A percentile compares a stretch with the other conserved stretches of the same genome.
phyloP scores from a whole-genome alignment of 1,140 invertebrate genomes.

The Lycorma delicatula region DNA sequence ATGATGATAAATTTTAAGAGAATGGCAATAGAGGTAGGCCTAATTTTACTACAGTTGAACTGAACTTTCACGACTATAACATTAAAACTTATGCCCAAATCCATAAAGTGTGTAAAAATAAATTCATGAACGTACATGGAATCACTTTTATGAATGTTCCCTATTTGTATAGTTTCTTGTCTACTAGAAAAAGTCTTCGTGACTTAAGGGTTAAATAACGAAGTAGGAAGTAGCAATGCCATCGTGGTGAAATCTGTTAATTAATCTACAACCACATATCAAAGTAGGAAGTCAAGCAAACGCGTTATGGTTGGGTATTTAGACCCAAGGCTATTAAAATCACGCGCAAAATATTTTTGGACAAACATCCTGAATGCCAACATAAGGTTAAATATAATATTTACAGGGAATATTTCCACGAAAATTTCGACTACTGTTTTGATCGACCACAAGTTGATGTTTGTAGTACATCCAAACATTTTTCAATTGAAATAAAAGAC shows the following conservation, averaged over 20 bases:
- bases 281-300: not conserved
- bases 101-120: conserved; percentile 8
- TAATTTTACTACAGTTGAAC: no score
- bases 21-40: no score
- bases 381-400: conserved; percentile 24
- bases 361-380: conserved; percentile 25
- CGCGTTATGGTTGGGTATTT: not conserved
- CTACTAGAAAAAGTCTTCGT: not conserved
- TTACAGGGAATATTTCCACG: conserved; percentile 20
- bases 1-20: no score
- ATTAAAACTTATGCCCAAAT: no score
- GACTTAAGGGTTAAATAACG: not conserved
- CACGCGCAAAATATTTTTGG: conserved; percentile 13
- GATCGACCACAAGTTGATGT: conserved; percentile 24
- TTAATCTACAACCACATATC: not conserved
- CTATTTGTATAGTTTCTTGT: not conserved
- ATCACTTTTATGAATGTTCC: not conserved
- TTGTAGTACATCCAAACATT: conserved; percentile 15
- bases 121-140: conserved; percentile 5
- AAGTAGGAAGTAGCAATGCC: not conserved
- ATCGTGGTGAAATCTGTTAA: not conserved
- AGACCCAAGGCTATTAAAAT: not conserved
- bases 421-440: conserved; percentile 25
- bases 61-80: no score
- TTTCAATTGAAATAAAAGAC: no score